Percentiles rank a stretch among this genome's conserved stretches.
Conservation (phyloP, 2,888 invertebrate species). For the Drosophila flavopinicola region DNA sequence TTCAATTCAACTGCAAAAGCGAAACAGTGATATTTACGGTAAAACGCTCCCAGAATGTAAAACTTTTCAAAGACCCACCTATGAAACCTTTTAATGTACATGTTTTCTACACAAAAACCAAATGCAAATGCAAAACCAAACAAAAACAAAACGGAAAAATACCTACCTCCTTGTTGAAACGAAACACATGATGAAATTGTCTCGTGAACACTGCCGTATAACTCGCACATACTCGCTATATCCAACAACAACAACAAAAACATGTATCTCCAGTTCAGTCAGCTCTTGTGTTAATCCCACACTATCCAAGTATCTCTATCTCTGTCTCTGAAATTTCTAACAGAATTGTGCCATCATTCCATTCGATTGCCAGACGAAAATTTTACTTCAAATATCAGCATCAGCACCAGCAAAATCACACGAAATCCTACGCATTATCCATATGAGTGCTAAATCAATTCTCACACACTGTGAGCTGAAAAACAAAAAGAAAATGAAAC, state of each 20-base stretch:
- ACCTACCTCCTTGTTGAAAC: slow-evolving; percentile 73
- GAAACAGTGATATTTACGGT: slow-evolving; percentile 78
- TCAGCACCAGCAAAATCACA: slow-evolving; percentile 29
- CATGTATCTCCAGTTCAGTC: slow-evolving; percentile 8
- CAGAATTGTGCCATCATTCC: slow-evolving; percentile 66
- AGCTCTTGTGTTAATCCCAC: slow-evolving; percentile 23
- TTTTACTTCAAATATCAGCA: slow-evolving; percentile 61
- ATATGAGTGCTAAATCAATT: slow-evolving; percentile 41
- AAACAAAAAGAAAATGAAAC: neutral
- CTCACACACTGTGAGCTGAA: slow-evolving; percentile 21
- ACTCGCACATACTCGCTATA: slow-evolving; percentile 63
- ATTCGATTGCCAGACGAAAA: slow-evolving; percentile 65
- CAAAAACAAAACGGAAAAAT: slow-evolving; percentile 37
- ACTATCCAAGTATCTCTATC: slow-evolving; percentile 1
- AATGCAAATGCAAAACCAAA: slow-evolving; percentile 15
- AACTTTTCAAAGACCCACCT: slow-evolving; percentile 72
- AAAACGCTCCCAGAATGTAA: slow-evolving; percentile 59
- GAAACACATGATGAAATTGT: slow-evolving; percentile 42
- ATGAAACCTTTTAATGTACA: slow-evolving; percentile 71
- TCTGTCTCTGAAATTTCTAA: slow-evolving; percentile 63
- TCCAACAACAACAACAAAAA: slow-evolving; percentile 14
- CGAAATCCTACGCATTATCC: slow-evolving; percentile 16
- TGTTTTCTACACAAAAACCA: slow-evolving; percentile 62
- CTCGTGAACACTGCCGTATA: slow-evolving; percentile 70
- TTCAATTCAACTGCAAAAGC: slow-evolving; percentile 59